phyloP scores from a whole-genome alignment of 2,797 vertebrate species.

The Strix occidentalis region DNA sequence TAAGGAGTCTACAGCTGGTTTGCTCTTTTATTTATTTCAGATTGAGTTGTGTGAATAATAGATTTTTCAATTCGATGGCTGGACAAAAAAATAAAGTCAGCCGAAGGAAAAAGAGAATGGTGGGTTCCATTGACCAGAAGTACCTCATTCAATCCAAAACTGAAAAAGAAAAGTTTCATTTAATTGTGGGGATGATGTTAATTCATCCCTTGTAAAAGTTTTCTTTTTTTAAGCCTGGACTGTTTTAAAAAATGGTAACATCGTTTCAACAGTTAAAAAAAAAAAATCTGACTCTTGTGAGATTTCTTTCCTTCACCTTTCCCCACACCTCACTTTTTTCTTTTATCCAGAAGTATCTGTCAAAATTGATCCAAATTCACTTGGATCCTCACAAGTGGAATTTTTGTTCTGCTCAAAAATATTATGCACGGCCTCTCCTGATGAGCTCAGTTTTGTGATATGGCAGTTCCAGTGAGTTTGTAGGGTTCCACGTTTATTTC shows the following conservation, averaged over 20 bases:
- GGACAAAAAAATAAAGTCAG: neutral
- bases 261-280: neutral
- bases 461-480: neutral
- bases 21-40: conserved; percentile 43
- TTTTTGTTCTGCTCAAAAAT: neutral
- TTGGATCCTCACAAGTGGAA: neutral
- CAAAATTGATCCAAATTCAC: neutral
- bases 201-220: neutral
- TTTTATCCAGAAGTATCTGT: neutral
- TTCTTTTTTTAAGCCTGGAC: neutral
- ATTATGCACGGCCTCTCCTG: neutral
- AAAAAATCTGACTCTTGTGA: neutral
- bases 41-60: conserved; percentile 32
- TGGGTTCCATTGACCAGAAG: neutral
- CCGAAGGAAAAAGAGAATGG: neutral
- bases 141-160: neutral
- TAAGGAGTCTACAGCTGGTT: conserved; percentile 10
- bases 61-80: conserved; percentile 4
- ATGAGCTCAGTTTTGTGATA: neutral
- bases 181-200: neutral
- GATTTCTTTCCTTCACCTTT: neutral
- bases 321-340: neutral
- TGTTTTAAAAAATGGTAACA: neutral
- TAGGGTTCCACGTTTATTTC: neutral
- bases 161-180: neutral